These are phyloP conservation scores for Sakesphorus luctuosus DNA, from an alignment of 2,113 vertebrate species.

Conservation along the genomic window DNA sequence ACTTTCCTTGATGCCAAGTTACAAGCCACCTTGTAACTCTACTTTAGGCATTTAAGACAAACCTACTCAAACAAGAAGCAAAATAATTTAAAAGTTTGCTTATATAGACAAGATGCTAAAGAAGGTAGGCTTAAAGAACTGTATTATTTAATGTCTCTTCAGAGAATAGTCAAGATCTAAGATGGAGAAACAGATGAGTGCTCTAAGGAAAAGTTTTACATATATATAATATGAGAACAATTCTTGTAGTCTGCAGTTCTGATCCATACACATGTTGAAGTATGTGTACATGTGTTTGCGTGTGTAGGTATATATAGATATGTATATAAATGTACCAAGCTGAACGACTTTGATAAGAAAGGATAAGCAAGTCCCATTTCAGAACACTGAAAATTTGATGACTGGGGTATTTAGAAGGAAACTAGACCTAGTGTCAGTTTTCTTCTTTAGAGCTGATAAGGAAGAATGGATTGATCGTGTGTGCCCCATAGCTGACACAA, in stretches of 20 bases:
- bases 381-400: background rate
- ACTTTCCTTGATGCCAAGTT: background rate
- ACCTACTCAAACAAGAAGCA: background rate
- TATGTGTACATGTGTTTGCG: rapidly evolving
- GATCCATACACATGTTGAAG: background rate
- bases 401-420: background rate
- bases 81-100: background rate
- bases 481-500: background rate
- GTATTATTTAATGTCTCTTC: background rate
- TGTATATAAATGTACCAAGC: background rate
- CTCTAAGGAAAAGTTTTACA: background rate
- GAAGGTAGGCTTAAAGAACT: background rate
- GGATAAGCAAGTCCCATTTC: background rate
- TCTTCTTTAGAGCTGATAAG: background rate
- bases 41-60: background rate
- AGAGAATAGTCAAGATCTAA: background rate
- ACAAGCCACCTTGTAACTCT: background rate
- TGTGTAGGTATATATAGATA: too few species aligned
- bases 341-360: background rate
- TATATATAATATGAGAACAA: background rate
- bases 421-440: background rate
- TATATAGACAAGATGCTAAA: background rate
- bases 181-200: background rate
- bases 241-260: background rate
- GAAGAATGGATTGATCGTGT: background rate